A percentile compares a stretch with the other conserved stretches of the same genome.
Conservation (phyloP, 2,888 invertebrate species). For the Macrostomum cliftonense region DNA sequence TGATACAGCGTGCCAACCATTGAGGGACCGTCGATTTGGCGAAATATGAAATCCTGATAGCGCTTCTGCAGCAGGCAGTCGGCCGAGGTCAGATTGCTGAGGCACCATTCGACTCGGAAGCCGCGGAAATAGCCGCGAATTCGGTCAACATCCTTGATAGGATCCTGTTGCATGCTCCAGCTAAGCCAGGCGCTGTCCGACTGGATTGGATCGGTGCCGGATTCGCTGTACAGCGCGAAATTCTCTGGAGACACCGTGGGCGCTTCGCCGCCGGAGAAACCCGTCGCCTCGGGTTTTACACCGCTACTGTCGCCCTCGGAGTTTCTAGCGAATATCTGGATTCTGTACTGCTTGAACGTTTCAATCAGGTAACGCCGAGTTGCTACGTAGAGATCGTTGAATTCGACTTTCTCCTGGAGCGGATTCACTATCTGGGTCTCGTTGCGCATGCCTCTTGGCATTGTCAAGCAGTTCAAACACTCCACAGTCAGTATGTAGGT, state of each 20-base stretch:
- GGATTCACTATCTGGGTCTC: no score
- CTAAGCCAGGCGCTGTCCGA: no score
- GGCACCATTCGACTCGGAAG: slow-evolving; percentile 23
- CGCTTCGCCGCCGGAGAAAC: slow-evolving; percentile 63
- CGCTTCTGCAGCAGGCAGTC: slow-evolving; percentile 9
- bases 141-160: not conserved
- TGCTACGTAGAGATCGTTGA: no score
- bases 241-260: slow-evolving; percentile 2
- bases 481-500: not conserved
- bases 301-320: slow-evolving; percentile 64
- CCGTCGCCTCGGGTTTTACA: slow-evolving; percentile 57
- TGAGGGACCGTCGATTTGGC: no score
- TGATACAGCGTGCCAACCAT: no score
- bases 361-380: no score
- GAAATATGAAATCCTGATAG: not conserved
- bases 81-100: slow-evolving; percentile 2
- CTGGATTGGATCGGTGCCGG: no score
- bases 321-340: slow-evolving; percentile 77
- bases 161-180: no score
- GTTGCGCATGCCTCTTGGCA: no score
- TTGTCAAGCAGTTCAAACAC: not conserved
- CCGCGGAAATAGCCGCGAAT: slow-evolving; percentile 29
- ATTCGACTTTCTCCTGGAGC: no score
- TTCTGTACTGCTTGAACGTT: no score
- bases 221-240: not conserved